These are phyloP conservation scores for Engystomops pustulosus DNA, from an alignment of 2,113 vertebrate genomes.

Conservation along the genomic window DNA sequence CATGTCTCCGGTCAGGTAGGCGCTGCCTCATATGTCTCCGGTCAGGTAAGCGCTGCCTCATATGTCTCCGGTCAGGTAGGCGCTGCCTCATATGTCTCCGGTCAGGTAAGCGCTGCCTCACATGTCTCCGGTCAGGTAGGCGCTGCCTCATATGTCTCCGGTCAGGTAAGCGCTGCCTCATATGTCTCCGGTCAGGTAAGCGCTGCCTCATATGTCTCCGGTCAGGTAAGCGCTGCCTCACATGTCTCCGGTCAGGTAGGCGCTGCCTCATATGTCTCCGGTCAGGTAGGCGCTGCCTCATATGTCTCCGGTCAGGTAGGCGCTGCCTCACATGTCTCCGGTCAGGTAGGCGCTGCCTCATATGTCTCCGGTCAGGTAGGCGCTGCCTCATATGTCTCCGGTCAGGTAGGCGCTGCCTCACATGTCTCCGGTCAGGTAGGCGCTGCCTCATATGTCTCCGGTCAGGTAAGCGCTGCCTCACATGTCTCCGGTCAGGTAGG, in stretches of 20 bases:
- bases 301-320: constrained; percentile 75
- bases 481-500: constrained; percentile 75
- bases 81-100: too few relatives aligned
- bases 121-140: constrained; percentile 75
- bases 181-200: constrained; percentile 75
- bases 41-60: constrained; percentile 65
- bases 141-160: too few relatives aligned
- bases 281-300: constrained; percentile 65
- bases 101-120: constrained; percentile 65
- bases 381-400: too few relatives aligned
- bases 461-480: constrained; percentile 65
- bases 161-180: constrained; percentile 65
- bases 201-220: too few relatives aligned
- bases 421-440: constrained; percentile 75
- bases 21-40: too few relatives aligned
- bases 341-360: constrained; percentile 65
- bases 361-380: constrained; percentile 75
- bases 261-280: too few relatives aligned
- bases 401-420: constrained; percentile 65
- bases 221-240: constrained; percentile 65
- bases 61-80: constrained; percentile 75
- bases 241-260: constrained; percentile 75
- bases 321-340: too few relatives aligned
- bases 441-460: too few relatives aligned
- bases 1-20: constrained; percentile 75